Conservation (phyloP, 37 sponge, comb jelly and placozoan species). For the Spongia lamella region DNA sequence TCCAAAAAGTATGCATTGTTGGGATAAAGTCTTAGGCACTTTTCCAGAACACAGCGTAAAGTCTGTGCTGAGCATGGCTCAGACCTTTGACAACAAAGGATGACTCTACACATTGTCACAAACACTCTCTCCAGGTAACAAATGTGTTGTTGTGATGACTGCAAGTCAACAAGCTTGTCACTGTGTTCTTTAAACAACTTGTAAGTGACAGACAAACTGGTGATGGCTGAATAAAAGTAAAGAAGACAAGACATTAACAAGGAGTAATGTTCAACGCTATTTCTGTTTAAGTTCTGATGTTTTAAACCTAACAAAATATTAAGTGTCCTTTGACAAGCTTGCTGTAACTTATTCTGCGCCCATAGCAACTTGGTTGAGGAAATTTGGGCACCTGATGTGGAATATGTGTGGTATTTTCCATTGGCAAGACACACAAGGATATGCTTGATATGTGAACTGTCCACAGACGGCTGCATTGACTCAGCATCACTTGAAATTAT, state of each 20-base stretch:
- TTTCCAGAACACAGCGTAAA: slow-evolving; percentile 22
- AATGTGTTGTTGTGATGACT: no score
- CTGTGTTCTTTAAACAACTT: no score
- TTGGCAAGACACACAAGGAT: slow-evolving; percentile 37
- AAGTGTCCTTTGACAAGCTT: neutral
- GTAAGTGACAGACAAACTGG: no score
- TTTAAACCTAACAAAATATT: no score
- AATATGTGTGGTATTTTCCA: slow-evolving; percentile 9
- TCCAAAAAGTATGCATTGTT: slow-evolving; percentile 34
- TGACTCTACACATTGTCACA: neutral
- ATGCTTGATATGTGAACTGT: slow-evolving; percentile 17
- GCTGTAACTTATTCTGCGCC: neutral
- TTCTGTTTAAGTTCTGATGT: no score
- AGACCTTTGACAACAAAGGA: slow-evolving; percentile 11
- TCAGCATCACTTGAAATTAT: no score
- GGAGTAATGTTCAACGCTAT: no score
- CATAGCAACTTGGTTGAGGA: slow-evolving; percentile 28
- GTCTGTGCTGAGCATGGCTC: slow-evolving; percentile 29
- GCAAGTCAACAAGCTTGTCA: no score
- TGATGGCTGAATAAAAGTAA: no score
- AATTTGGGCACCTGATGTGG: neutral
- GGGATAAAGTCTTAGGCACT: slow-evolving; percentile 54
- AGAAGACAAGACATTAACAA: no score
- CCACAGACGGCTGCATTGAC: neutral
- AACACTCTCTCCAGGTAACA: no score